Conservation (phyloP, 2,113 vertebrate genomes). For the Otolemur garnettii region DNA sequence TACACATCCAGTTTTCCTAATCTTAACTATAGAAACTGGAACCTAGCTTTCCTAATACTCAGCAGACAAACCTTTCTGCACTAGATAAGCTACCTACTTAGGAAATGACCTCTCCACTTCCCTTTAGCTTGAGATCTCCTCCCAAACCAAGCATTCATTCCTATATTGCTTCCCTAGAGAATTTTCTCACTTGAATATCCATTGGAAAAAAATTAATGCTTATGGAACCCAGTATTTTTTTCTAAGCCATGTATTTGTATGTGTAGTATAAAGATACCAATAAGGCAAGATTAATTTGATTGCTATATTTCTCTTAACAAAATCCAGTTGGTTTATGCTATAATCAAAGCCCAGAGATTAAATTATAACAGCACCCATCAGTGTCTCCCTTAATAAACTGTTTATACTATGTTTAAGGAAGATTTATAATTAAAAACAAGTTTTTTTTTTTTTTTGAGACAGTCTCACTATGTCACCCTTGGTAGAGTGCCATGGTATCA, state of each 20-base stretch:
- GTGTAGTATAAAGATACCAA: conserved; percentile 46
- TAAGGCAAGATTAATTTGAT: conserved; percentile 60
- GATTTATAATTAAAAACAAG: conserved; percentile 62
- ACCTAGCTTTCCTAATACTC: background rate
- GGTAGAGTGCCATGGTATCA: too few species aligned
- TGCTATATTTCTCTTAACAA: conserved; percentile 60
- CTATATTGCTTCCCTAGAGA: conserved; percentile 45
- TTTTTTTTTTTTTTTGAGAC: too few species aligned
- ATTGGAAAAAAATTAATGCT: conserved; percentile 15
- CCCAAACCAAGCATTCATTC: background rate
- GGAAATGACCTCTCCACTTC: background rate
- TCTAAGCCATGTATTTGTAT: conserved; percentile 43
- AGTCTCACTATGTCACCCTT: too few species aligned
- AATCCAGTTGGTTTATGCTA: conserved; percentile 57
- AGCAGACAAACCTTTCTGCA: background rate
- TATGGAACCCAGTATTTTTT: conserved; percentile 62
- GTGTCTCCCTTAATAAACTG: conserved; percentile 59
- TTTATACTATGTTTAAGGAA: conserved; percentile 63
- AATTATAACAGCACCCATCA: conserved; percentile 54
- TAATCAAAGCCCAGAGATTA: conserved; percentile 66
- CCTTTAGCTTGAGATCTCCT: background rate
- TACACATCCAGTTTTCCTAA: background rate
- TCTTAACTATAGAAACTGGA: background rate
- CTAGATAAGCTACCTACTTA: background rate
- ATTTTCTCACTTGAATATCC: conserved; percentile 40